phyloP scores from a whole-genome alignment of 2,113 vertebrate genomes.

The Brienomyrus brachyistius region DNA sequence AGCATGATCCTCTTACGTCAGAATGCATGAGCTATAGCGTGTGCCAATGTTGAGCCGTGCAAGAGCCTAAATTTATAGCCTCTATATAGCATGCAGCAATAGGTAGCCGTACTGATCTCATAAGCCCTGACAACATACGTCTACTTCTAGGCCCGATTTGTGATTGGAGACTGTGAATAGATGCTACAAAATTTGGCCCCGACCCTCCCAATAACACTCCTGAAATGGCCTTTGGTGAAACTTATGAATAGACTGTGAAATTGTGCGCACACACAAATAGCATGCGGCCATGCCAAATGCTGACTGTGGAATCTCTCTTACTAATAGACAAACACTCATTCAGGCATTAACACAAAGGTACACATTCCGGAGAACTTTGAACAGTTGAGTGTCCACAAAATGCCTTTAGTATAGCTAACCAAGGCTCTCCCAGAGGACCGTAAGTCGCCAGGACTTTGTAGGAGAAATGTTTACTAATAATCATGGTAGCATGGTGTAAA shows the following conservation, averaged over 20 bases:
- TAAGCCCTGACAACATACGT: background rate
- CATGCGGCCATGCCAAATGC: too few relatives aligned
- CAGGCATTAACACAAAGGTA: background rate
- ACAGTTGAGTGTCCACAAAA: background rate
- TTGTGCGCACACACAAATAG: background rate
- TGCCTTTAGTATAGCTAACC: background rate
- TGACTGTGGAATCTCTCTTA: background rate
- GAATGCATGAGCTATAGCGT: background rate
- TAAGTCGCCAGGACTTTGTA: background rate
- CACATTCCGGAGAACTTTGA: background rate
- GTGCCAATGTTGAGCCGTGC: background rate
- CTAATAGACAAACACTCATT: background rate
- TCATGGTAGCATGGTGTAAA: background rate
- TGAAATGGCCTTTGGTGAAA: background rate
- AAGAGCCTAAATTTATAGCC: background rate
- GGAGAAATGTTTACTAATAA: background rate
- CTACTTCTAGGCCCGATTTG: background rate
- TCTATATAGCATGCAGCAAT: background rate
- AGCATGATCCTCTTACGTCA: background rate
- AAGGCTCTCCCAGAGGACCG: background rate
- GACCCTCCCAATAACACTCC: background rate
- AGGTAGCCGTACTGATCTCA: background rate
- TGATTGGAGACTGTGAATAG: background rate
- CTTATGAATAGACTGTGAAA: conserved; percentile 2
- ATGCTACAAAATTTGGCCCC: too few relatives aligned